Evolutionary conservation across 2,113 vertebrate species (phyloP).

Genomic region (Poecile atricapillus): DNA sequence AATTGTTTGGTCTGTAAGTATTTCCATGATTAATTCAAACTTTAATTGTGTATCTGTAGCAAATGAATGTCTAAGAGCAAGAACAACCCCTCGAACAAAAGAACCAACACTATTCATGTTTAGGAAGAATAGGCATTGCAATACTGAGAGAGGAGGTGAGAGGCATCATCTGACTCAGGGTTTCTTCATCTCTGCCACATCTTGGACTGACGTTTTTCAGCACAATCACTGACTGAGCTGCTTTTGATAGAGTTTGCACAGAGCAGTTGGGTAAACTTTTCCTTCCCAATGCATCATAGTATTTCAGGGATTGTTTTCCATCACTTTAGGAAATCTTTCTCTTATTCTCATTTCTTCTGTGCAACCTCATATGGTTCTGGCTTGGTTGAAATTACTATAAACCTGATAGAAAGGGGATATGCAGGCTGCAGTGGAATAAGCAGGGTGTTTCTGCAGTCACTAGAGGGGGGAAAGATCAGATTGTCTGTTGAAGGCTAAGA

Average conservation of each 20-base stretch:
- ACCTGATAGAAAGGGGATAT: not conserved
- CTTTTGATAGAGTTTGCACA: not conserved
- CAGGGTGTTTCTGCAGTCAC: not conserved
- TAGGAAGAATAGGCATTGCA: not conserved
- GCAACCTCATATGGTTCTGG: not conserved
- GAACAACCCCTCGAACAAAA: not conserved
- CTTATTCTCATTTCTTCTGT: not conserved
- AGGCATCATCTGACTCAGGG: not conserved
- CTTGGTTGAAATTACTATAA: not conserved
- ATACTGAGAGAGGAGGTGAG: not conserved
- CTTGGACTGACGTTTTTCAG: not conserved
- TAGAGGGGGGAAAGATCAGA: not conserved
- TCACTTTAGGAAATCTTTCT: not conserved
- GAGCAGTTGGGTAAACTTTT: not conserved
- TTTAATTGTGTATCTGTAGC: not conserved
- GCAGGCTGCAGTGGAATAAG: not conserved
- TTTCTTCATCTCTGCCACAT: not conserved
- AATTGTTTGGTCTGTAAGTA: slow-evolving; percentile 89
- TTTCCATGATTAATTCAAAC: not conserved
- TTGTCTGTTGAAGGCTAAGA: not conserved
- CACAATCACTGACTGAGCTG: not conserved
- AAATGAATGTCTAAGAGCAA: not conserved
- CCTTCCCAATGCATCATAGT: not conserved
- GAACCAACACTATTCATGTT: not conserved
- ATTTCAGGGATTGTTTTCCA: not conserved